phyloP scores from a whole-genome alignment of 2,113 vertebrate genomes.

The Toxotes jaculatrix region DNA sequence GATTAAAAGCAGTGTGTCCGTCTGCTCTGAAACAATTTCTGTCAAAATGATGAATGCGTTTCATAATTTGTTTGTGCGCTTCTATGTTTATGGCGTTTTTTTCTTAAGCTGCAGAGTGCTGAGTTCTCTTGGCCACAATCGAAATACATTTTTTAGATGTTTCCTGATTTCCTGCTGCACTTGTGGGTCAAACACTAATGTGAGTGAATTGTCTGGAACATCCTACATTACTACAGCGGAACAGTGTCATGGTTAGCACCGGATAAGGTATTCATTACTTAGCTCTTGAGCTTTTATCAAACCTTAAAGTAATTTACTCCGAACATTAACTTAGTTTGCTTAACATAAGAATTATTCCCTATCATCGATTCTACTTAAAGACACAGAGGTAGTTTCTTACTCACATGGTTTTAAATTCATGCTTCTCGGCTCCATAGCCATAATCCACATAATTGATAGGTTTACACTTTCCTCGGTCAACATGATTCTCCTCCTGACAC shows the following conservation, averaged over 20 bases:
- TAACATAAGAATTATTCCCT: too few species aligned
- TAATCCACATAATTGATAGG: conserved; percentile 10
- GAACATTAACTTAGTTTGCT: too few species aligned
- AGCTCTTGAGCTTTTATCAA: neutral
- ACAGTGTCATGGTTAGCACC: too few species aligned
- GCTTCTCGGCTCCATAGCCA: neutral
- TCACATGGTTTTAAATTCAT: neutral
- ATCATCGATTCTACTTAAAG: too few species aligned
- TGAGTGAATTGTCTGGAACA: too few species aligned
- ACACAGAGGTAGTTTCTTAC: neutral
- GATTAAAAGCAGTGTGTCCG: neutral
- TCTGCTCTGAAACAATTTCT: neutral
- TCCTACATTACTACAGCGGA: too few species aligned
- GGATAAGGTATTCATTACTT: too few species aligned
- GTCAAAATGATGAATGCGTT: neutral
- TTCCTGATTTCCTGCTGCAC: too few species aligned
- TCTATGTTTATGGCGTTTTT: too few species aligned
- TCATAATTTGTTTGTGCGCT: too few species aligned
- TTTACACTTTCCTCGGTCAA: conserved; percentile 32
- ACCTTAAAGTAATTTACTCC: neutral
- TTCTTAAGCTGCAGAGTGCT: neutral
- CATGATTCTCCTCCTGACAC: conserved; percentile 15
- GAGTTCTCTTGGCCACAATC: neutral
- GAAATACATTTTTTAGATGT: neutral
- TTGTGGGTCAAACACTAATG: too few species aligned